phyloP scores from a whole-genome alignment of 2,888 invertebrate species.

The Pterostichus madidus region DNA sequence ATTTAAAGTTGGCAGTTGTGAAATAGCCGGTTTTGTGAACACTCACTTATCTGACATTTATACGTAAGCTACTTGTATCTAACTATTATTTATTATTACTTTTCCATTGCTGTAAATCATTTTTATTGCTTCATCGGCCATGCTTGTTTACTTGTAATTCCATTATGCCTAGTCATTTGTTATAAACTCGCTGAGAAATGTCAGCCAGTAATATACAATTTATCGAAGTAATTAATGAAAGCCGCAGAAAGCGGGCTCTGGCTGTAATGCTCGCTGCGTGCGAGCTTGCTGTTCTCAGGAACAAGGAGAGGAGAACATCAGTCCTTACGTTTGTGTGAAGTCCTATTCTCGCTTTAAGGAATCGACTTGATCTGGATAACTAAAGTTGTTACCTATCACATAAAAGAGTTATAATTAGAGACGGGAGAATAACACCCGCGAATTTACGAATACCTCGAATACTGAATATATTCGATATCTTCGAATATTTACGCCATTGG shows the following conservation, averaged over 20 bases:
- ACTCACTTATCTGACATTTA: constrained; percentile 75
- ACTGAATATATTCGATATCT: too few species aligned
- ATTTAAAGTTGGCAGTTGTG: constrained; percentile 71
- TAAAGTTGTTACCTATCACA: too few species aligned
- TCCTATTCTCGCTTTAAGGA: too few species aligned
- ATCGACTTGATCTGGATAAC: too few species aligned
- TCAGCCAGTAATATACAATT: constrained; percentile 66
- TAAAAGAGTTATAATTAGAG: too few species aligned
- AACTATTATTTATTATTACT: constrained; percentile 76
- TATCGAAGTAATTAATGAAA: constrained; percentile 67
- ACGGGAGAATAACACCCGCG: too few species aligned
- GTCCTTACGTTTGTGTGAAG: not conserved
- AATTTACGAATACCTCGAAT: too few species aligned
- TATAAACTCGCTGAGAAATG: constrained; percentile 66
- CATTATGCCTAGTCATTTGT: constrained; percentile 67
- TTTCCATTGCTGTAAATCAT: constrained; percentile 73
- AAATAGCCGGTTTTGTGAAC: constrained; percentile 72
- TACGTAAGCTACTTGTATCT: constrained; percentile 75
- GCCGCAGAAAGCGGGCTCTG: constrained; percentile 56
- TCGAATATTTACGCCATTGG: too few species aligned
- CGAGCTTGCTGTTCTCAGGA: not conserved
- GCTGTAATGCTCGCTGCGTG: constrained; percentile 24
- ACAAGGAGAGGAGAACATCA: not conserved
- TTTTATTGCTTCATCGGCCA: constrained; percentile 74
- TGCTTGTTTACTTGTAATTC: constrained; percentile 68